Evolutionary conservation across 2,113 vertebrate genomes (phyloP).

Genomic region (Blennius ocellaris): DNA sequence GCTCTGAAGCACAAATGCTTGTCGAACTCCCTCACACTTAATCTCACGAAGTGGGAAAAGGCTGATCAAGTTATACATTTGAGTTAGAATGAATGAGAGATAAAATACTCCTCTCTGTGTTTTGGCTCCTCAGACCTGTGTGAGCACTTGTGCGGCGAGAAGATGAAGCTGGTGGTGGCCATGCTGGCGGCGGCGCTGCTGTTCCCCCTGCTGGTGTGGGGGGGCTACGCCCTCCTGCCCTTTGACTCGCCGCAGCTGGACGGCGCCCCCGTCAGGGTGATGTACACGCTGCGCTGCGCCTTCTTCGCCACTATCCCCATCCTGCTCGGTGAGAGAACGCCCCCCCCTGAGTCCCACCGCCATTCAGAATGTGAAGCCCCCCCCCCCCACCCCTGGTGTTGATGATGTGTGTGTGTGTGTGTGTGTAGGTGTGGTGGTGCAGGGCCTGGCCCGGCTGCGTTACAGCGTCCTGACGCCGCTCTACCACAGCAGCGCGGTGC

Average conservation of each 20-base stretch:
- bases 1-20: no score
- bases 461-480: slow-evolving; percentile 80
- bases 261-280: slow-evolving; percentile 84
- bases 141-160: slow-evolving; percentile 51
- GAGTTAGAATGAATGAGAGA: no score
- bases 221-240: slow-evolving; percentile 88
- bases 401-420: background rate
- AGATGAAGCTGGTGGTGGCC: slow-evolving; percentile 39
- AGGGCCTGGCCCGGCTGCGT: slow-evolving; percentile 86
- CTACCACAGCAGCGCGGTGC: slow-evolving; percentile 69
- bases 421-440: slow-evolving; percentile 86
- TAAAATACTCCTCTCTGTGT: no score
- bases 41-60: no score
- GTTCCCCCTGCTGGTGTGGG: slow-evolving; percentile 92
- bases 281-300: slow-evolving; percentile 91
- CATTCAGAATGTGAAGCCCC: no score
- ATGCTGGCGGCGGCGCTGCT: slow-evolving; percentile 77
- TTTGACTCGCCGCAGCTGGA: slow-evolving; percentile 89
- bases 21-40: no score
- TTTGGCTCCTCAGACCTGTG: slow-evolving; percentile 51
- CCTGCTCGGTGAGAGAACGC: slow-evolving; percentile 86
- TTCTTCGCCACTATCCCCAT: slow-evolving; percentile 91
- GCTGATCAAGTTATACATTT: no score
- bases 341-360: no score
- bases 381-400: no score